Evolutionary conservation across 1,140 invertebrate species (phyloP).

Genomic region (Gonioctena quinquepunctata): DNA sequence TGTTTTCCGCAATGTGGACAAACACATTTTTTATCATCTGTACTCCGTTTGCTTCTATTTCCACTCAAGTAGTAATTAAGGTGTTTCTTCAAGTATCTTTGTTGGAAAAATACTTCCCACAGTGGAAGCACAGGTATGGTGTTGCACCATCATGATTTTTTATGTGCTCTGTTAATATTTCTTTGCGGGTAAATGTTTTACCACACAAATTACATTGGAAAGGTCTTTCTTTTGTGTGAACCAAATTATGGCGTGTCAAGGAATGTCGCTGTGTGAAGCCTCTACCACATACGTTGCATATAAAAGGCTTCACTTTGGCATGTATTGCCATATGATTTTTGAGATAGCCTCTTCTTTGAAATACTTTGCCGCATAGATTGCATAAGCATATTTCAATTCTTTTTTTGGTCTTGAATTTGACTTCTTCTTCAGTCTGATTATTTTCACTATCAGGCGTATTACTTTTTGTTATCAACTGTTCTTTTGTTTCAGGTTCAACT

Average conservation of each 20-base stretch:
- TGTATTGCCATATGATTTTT: slow-evolving; percentile 70
- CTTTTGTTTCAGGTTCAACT: background rate
- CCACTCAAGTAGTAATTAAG: slow-evolving; percentile 9
- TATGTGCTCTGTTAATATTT: slow-evolving; percentile 11
- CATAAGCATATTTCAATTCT: slow-evolving; percentile 29
- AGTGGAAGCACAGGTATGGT: slow-evolving; percentile 13
- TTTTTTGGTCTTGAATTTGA: background rate
- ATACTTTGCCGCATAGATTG: slow-evolving; percentile 44
- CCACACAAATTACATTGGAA: slow-evolving; percentile 26
- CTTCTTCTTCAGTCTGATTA: background rate
- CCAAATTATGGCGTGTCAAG: slow-evolving; percentile 64
- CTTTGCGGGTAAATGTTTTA: slow-evolving; percentile 14
- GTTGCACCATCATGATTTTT: slow-evolving; percentile 5
- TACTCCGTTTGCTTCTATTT: slow-evolving; percentile 41
- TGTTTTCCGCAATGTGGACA: slow-evolving; percentile 53
- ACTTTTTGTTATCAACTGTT: too few species aligned
- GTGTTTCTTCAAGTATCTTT: slow-evolving; percentile 14
- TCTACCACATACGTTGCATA: slow-evolving; percentile 75
- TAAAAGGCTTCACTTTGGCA: slow-evolving; percentile 72
- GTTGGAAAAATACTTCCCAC: slow-evolving; percentile 8
- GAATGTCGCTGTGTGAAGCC: slow-evolving; percentile 69
- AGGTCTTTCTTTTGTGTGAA: slow-evolving; percentile 48
- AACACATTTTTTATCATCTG: slow-evolving; percentile 56
- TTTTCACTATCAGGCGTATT: background rate
- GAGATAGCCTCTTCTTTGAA: slow-evolving; percentile 41